phyloP scores from a whole-genome alignment of 2,888 invertebrate species.

The Uropetala carovei region DNA sequence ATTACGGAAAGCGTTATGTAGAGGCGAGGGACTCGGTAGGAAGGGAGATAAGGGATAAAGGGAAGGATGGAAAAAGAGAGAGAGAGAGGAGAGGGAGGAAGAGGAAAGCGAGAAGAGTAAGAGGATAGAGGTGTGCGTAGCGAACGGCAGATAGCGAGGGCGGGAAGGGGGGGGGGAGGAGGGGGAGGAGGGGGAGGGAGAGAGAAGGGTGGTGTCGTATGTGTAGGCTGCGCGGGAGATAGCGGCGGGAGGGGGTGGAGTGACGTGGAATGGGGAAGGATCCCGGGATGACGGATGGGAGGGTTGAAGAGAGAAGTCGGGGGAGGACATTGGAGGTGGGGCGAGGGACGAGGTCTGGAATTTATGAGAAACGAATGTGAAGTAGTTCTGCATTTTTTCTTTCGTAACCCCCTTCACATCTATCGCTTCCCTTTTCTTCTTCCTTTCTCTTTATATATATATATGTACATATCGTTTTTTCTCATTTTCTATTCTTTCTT shows the following conservation, averaged over 20 bases:
- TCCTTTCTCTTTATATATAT: background rate
- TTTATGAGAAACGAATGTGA: constrained; percentile 35
- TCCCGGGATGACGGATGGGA: constrained; percentile 20
- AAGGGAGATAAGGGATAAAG: background rate
- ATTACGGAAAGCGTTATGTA: background rate
- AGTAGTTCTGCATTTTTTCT: constrained; percentile 19
- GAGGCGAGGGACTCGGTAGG: background rate
- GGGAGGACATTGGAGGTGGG: background rate
- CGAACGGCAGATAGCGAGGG: constrained; percentile 11
- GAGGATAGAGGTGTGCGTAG: constrained; percentile 1
- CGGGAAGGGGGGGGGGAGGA: background rate
- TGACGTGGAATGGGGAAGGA: background rate
- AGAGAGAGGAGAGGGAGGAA: background rate
- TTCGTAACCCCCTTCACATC: constrained; percentile 18
- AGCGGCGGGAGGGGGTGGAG: background rate
- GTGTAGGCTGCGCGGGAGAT: background rate
- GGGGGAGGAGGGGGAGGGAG: too few species aligned
- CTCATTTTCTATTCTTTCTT: background rate
- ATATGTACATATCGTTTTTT: constrained; percentile 1
- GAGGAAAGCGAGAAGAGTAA: background rate
- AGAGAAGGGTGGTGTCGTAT: background rate
- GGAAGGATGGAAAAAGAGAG: background rate
- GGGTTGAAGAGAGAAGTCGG: constrained; percentile 26
- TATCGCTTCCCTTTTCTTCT: background rate
- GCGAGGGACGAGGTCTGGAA: background rate